Percentiles rank a stretch among this genome's conserved stretches.
These are phyloP conservation scores for Hirundo rustica DNA, from an alignment of 2,797 vertebrate genomes.

Conservation along the genomic window DNA sequence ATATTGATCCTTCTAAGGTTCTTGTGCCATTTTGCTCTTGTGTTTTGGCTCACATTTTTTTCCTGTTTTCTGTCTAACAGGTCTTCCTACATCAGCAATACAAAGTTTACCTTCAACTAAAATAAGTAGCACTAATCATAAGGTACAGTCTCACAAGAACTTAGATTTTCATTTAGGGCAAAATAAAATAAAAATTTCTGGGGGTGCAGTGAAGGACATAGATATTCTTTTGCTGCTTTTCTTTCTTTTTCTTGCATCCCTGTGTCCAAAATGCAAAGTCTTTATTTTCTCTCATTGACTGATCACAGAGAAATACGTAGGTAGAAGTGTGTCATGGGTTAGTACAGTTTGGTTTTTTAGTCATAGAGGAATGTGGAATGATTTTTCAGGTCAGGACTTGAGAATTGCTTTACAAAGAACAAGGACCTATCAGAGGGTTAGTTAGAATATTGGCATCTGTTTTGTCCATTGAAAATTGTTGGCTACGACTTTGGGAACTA, in stretches of 20 bases:
- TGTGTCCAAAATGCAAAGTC: conserved; percentile 38
- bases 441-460: too few species aligned
- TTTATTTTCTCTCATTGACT: conserved; percentile 42
- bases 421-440: too few species aligned
- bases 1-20: neutral
- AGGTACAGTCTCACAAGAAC: neutral
- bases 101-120: neutral
- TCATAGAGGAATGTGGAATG: too few species aligned
- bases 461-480: too few species aligned
- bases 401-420: too few species aligned
- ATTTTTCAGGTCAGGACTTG: too few species aligned
- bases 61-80: neutral
- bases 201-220: neutral
- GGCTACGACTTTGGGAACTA: too few species aligned
- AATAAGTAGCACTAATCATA: neutral
- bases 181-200: conserved; percentile 11
- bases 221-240: neutral
- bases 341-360: too few species aligned
- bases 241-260: neutral
- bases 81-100: neutral
- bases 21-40: neutral
- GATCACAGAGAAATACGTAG: conserved; percentile 40
- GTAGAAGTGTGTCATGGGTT: neutral
- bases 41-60: neutral
- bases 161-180: neutral